These are phyloP conservation scores for Melanostoma scalare DNA, from an alignment of 2,888 invertebrate genomes.

Conservation along the genomic window DNA sequence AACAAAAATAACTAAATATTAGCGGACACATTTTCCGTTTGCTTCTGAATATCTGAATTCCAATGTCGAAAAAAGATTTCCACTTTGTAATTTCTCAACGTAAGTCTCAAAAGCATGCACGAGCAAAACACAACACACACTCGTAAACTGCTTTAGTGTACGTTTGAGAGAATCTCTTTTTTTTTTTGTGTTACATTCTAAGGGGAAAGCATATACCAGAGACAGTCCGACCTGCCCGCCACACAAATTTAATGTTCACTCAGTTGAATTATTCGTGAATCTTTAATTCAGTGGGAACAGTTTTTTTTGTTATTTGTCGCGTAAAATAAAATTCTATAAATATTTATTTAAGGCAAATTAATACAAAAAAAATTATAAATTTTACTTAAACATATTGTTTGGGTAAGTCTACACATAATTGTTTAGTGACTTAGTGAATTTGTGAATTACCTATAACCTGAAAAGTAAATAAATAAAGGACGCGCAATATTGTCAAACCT, in stretches of 20 bases:
- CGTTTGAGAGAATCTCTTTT: constrained; percentile 29
- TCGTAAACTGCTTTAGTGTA: constrained; percentile 7
- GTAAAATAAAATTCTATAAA: constrained; percentile 59
- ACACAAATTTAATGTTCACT: constrained; percentile 66
- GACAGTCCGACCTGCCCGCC: constrained; percentile 72
- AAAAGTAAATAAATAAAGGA: constrained; percentile 42
- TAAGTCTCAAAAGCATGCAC: constrained; percentile 1
- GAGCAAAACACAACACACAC: not conserved
- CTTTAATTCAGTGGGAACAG: constrained; percentile 62
- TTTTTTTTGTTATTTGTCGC: constrained; percentile 59
- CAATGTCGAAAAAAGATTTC: constrained; percentile 26
- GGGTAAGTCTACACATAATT: constrained; percentile 60
- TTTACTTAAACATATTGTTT: constrained; percentile 69
- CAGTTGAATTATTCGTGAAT: constrained; percentile 69
- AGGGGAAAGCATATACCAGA: constrained; percentile 68
- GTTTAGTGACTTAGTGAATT: constrained; percentile 52
- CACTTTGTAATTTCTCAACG: not conserved
- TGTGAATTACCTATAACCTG: constrained; percentile 34
- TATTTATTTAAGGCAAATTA: constrained; percentile 44
- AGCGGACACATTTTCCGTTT: constrained; percentile 25
- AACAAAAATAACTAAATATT: constrained; percentile 25
- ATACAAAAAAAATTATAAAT: constrained; percentile 14
- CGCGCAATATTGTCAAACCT: constrained; percentile 56
- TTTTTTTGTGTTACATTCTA: constrained; percentile 32
- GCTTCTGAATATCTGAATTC: constrained; percentile 8